These are phyloP conservation scores for Cephalopholis sonnerati DNA, from an alignment of 2,113 vertebrate genomes.

Conservation along the genomic window DNA sequence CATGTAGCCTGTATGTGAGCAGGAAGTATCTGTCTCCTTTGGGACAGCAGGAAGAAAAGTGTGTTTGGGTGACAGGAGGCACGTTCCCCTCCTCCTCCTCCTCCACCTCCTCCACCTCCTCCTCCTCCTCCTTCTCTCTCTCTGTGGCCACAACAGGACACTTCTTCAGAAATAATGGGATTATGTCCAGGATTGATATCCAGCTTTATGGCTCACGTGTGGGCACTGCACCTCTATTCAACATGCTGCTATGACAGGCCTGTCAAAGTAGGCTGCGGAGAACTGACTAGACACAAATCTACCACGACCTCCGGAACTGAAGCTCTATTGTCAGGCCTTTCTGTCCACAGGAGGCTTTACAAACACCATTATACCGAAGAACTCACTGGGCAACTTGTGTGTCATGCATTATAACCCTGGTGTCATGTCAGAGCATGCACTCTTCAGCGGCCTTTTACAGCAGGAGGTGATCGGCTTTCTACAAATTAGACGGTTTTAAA, in stretches of 20 bases:
- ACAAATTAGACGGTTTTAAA: not conserved
- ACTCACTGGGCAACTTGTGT: slow-evolving; percentile 57
- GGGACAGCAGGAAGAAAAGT: slow-evolving; percentile 44
- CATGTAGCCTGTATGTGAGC: slow-evolving; percentile 36
- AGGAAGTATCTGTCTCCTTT: slow-evolving; percentile 48
- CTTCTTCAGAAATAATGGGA: slow-evolving; percentile 74
- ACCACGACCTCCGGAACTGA: slow-evolving; percentile 50
- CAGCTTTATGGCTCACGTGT: slow-evolving; percentile 69
- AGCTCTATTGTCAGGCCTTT: slow-evolving; percentile 59
- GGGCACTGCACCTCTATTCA: slow-evolving; percentile 46
- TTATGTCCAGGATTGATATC: slow-evolving; percentile 72
- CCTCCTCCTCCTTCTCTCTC: not conserved
- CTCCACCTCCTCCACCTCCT: slow-evolving; percentile 4
- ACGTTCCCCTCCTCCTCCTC: slow-evolving; percentile 17
- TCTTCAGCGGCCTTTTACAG: slow-evolving; percentile 5
- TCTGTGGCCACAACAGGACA: slow-evolving; percentile 49
- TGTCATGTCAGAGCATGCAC: slow-evolving; percentile 16
- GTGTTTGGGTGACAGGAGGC: slow-evolving; percentile 55
- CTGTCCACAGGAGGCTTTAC: slow-evolving; percentile 49
- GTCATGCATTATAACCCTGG: slow-evolving; percentile 24
- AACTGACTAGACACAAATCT: slow-evolving; percentile 56
- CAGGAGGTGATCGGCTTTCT: slow-evolving; percentile 9
- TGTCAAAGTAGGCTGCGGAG: slow-evolving; percentile 44
- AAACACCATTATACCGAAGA: slow-evolving; percentile 60
- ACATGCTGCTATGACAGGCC: slow-evolving; percentile 45